These are phyloP conservation scores for Zele albiditarsus DNA, from an alignment of 2,888 invertebrate species.

Conservation along the genomic window DNA sequence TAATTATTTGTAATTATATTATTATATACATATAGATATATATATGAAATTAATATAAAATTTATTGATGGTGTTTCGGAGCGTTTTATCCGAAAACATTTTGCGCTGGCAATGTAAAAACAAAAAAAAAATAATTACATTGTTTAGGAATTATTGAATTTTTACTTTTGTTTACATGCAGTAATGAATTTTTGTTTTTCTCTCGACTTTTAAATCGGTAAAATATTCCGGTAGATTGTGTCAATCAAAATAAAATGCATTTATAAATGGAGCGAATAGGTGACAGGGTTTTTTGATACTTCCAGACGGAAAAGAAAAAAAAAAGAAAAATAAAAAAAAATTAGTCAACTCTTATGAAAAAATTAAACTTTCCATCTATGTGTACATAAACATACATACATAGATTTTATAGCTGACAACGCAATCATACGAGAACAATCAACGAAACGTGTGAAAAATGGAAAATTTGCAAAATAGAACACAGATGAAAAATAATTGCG, in stretches of 20 bases:
- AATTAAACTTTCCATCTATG: neutral
- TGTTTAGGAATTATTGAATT: neutral
- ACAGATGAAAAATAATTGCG: neutral
- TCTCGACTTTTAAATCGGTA: neutral
- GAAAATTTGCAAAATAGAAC: no score
- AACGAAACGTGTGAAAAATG: neutral
- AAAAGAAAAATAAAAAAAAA: slow-evolving; percentile 14
- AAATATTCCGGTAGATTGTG: neutral
- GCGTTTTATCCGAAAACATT: slow-evolving; percentile 7
- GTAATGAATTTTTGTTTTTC: neutral
- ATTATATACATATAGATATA: slow-evolving; percentile 56
- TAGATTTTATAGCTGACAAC: neutral
- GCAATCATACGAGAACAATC: neutral
- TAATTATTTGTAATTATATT: slow-evolving; percentile 58
- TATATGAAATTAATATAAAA: slow-evolving; percentile 67
- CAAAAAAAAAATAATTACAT: slow-evolving; percentile 5
- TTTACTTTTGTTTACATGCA: neutral
- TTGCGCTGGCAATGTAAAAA: neutral
- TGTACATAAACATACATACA: neutral
- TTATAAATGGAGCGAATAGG: slow-evolving; percentile 22
- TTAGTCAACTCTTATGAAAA: slow-evolving; percentile 1
- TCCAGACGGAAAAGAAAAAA: slow-evolving; percentile 29
- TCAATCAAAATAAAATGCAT: slow-evolving; percentile 21
- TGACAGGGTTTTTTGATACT: slow-evolving; percentile 48
- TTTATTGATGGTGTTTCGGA: slow-evolving; percentile 33